Conservation (phyloP, 1,140 invertebrate genomes). For the Rhopalosiphum maidis region DNA sequence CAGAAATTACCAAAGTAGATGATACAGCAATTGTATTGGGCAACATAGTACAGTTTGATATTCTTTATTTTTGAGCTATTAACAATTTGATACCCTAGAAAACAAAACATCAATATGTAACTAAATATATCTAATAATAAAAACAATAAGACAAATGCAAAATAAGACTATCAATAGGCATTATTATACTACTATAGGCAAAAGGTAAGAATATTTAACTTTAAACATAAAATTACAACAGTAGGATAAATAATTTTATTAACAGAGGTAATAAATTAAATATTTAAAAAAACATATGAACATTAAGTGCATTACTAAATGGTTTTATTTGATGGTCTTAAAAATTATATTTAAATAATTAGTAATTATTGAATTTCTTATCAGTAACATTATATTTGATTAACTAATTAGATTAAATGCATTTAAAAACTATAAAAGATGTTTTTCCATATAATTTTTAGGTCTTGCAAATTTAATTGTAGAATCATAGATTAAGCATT, state of each 20-base stretch:
- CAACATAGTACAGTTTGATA: conserved; percentile 27
- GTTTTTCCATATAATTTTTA: neutral
- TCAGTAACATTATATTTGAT: neutral
- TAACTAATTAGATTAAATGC: neutral
- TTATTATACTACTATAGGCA: neutral
- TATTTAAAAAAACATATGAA: neutral
- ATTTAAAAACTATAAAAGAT: neutral
- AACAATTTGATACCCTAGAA: neutral
- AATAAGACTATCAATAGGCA: neutral
- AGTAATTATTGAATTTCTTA: neutral
- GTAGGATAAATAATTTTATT: neutral
- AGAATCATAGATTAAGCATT: too few species aligned
- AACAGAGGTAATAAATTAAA: neutral
- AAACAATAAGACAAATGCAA: neutral
- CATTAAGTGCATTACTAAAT: neutral
- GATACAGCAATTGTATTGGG: conserved; percentile 41
- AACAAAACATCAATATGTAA: neutral
- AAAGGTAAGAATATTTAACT: neutral
- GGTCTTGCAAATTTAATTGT: too few species aligned
- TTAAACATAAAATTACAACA: neutral
- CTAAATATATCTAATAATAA: neutral
- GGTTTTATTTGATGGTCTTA: neutral
- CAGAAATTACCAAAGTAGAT: conserved; percentile 46
- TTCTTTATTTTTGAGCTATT: neutral
- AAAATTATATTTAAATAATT: neutral